Base-by-base conservation (phyloP, 1,140 invertebrate genomes). In the Scylla paramamosain region DNA sequence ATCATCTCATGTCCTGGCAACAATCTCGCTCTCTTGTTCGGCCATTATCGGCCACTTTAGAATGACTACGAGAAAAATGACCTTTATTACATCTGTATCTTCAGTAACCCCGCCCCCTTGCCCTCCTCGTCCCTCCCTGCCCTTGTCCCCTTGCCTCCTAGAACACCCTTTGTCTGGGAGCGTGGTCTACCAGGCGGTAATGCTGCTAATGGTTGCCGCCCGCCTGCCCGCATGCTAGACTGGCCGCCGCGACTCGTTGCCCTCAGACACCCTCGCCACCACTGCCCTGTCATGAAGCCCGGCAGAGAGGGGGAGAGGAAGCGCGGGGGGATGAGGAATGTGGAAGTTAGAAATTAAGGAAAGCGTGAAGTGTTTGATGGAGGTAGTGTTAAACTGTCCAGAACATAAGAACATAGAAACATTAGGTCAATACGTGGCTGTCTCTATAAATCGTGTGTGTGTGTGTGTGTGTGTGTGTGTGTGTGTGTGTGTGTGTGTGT, bases 401-500 rank as follows among this genome's bases (percentile, higher is more conserved):
- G 83, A 32, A 25, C 0, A 84, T 84, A 32, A 84, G 6, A 25
- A 59, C 10, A 0, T 59, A 12, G 10, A 12, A 25, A 28, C 10
- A 2, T 88, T 6, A 39, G 39, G 39, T 39, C 6, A 39, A 39
- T 39, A 39, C 39, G 39, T 39, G 39, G 39, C 39, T 39, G 39
- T 39, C 39, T 39, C 39, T 39, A 39, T n/a, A n/a, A n/a, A n/a
- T 39, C 39, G 31, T 88, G 86, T 88, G 86, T 88, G 86, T 88
- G 86, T 88, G 86, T 88, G 86, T 88, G 86, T 88, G 86, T 88
- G 86, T 32, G 86, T 32, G 28, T 88, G 31, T 88, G 86, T 88
- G 86, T 88, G 86, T 88, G 86, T 88, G 86, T 88, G 86, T 88
- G 86, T 88, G 86, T 88, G 86, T 88, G n/a, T 86, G 28, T 86